Percentiles rank a stretch among this genome's conserved stretches.
Evolutionary conservation across 2,888 invertebrate species (phyloP).

Genomic region (Dione juno): DNA sequence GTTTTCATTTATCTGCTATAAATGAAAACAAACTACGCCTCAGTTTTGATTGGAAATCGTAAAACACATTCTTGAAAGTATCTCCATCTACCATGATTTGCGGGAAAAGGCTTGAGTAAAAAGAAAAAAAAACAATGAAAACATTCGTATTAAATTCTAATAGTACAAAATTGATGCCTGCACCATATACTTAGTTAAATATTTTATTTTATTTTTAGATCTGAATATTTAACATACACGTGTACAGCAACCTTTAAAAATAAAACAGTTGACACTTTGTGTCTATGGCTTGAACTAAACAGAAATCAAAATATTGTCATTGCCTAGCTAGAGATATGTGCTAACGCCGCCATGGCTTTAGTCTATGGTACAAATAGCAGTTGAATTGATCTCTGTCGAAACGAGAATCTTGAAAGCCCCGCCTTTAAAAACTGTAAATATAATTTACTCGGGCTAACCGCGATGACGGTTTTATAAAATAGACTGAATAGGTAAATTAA

Average conservation of each 20-base stretch:
- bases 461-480: conserved; percentile 75
- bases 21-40: too few species aligned
- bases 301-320: conserved; percentile 27
- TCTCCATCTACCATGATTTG: too few species aligned
- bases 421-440: conserved; percentile 75
- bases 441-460: conserved; percentile 71
- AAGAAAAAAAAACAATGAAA: too few species aligned
- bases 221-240: neutral
- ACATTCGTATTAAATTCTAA: too few species aligned
- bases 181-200: too few species aligned
- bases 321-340: conserved; percentile 7
- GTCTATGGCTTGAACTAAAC: neutral
- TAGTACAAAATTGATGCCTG: too few species aligned
- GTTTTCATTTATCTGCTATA: too few species aligned
- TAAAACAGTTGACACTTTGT: neutral
- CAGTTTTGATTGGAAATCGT: too few species aligned
- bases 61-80: too few species aligned
- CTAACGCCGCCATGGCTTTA: conserved; percentile 32
- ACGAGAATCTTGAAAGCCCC: conserved; percentile 77
- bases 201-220: neutral
- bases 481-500: conserved; percentile 67
- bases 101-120: too few species aligned
- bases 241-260: conserved; percentile 1
- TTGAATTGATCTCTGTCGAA: conserved; percentile 76
- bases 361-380: conserved; percentile 69